phyloP scores from a whole-genome alignment of 2,888 invertebrate genomes.

The Onthophagus sagittarius region DNA sequence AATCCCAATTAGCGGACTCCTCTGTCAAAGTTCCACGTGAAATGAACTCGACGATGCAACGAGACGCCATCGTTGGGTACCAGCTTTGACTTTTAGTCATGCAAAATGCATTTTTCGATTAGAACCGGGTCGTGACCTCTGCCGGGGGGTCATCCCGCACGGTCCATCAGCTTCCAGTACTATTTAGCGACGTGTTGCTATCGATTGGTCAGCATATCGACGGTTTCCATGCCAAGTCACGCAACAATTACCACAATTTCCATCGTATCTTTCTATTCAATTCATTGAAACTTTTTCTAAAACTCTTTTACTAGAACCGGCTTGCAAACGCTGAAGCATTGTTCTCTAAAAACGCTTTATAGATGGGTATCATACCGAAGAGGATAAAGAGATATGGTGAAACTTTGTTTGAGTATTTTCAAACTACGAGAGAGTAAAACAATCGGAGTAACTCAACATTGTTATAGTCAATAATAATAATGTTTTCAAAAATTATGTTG shows the following conservation, averaged over 20 bases:
- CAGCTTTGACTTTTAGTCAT: not conserved
- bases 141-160: not conserved
- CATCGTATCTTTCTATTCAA: not conserved
- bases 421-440: not conserved
- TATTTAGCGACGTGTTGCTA: not conserved
- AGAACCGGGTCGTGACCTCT: not conserved
- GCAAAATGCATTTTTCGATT: constrained; percentile 9
- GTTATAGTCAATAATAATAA: not conserved
- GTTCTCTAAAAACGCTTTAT: too few species aligned
- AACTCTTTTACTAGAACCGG: too few species aligned
- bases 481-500: not conserved
- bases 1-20: constrained; percentile 2
- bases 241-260: not conserved
- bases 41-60: not conserved
- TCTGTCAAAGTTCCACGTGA: not conserved
- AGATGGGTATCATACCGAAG: too few species aligned
- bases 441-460: not conserved
- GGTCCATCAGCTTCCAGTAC: not conserved
- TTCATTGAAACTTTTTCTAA: not conserved
- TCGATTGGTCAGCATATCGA: not conserved
- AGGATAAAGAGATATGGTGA: not conserved
- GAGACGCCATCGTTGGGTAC: not conserved
- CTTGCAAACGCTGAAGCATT: too few species aligned
- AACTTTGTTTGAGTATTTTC: not conserved
- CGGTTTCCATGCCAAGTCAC: not conserved